Evolutionary conservation across 1,140 invertebrate species (phyloP).

Genomic region (Heliconius himera): DNA sequence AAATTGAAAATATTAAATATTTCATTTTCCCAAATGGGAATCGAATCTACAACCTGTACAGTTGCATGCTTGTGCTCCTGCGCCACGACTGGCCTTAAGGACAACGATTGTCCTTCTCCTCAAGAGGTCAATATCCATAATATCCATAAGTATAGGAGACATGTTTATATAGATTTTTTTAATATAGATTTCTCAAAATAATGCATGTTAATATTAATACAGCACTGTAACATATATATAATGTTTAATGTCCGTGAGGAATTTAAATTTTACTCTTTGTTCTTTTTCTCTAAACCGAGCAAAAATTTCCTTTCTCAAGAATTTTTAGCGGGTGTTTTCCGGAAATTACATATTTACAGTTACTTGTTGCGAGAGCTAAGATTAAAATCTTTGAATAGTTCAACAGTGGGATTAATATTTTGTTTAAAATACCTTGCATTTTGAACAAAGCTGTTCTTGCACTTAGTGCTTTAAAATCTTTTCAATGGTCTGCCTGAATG

Average conservation of each 20-base stretch:
- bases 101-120: too few species aligned
- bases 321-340: slow-evolving; percentile 4
- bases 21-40: too few species aligned
- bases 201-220: neutral
- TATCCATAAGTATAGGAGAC: too few species aligned
- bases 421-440: neutral
- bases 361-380: neutral
- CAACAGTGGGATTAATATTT: slow-evolving; percentile 6
- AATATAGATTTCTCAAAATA: too few species aligned
- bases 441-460: slow-evolving; percentile 2
- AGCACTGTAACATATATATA: neutral
- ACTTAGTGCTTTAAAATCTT: neutral
- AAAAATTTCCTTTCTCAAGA: slow-evolving; percentile 2
- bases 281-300: neutral
- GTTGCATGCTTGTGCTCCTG: too few species aligned
- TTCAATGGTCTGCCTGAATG: slow-evolving; percentile 5
- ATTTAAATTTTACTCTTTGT: neutral
- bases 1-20: too few species aligned
- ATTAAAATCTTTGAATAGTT: slow-evolving; percentile 13
- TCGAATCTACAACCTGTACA: too few species aligned
- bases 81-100: too few species aligned
- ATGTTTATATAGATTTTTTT: too few species aligned
- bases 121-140: too few species aligned
- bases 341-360: slow-evolving; percentile 13
- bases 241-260: neutral